Base-by-base conservation (phyloP, 2,888 invertebrate species). In the Melinopterus prodromus region DNA sequence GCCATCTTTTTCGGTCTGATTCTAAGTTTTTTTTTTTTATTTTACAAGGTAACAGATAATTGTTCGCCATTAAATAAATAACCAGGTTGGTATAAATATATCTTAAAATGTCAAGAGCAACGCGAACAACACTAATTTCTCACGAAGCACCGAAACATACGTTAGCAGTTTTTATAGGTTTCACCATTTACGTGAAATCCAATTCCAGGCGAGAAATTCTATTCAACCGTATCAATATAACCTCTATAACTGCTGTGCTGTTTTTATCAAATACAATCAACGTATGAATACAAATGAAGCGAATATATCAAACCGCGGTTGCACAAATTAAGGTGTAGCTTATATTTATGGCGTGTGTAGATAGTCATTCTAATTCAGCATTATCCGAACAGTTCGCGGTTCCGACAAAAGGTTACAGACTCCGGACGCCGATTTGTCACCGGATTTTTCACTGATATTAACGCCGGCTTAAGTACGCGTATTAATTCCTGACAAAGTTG, bases 401-500 rank as follows among this genome's bases (percentile, higher is more conserved):
- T 26, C 53, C 53, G 53, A 53, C 53, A 53, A 53, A 53, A 53
- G 53, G 53, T 53, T 26, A 71, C 15, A 15, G n/a, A 16, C 35
- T 71, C 35, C n/a, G 26, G 14, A 74, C 16, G n/a, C 35, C 16
- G 35, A 74, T 74, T 26, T 74, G 26, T 71, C 37, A 36, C 35
- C 35, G 16, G 35, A 26, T 74, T 74, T 74, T 74, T 74, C 35
- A 74, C n/a, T 12, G 35, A 74, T 37, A 74, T 74, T 74, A 74
- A 74, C 74, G 12, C 74, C n/a, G 35, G 35, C 16, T n/a, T 74
- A 74, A 74, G 36, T 74, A 35, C 74, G n/a, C 74, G 37, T 74
- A 74, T 74, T 74, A 74, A 74, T 74, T 74, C 35, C 74, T 74
- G 74, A 74, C 74, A 74, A 74, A 35, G 36, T 6, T 74, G 74